Evolutionary conservation across 2,113 vertebrate genomes (phyloP).

Genomic region (Oncorhynchus mykiss): DNA sequence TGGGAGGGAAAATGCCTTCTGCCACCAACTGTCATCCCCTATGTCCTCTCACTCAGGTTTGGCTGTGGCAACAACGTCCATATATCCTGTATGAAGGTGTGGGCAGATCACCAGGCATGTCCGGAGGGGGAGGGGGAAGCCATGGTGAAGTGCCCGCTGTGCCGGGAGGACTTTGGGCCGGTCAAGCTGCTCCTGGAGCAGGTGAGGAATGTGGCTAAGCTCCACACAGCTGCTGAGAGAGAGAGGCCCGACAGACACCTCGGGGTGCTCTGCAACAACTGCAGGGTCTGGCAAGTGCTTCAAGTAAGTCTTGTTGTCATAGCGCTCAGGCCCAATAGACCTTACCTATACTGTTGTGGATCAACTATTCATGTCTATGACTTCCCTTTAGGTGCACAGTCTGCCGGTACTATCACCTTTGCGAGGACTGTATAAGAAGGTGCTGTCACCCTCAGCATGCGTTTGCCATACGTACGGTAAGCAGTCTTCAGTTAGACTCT

Average conservation of each 20-base stretch:
- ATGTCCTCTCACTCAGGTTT: constrained; percentile 54
- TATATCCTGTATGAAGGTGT: constrained; percentile 75
- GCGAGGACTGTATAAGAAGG: constrained; percentile 64
- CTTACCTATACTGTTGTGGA: no score
- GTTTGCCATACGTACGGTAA: constrained; percentile 69
- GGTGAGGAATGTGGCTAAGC: constrained; percentile 66
- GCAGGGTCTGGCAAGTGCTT: constrained; percentile 61
- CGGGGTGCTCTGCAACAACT: constrained; percentile 69
- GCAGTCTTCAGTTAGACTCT: background rate
- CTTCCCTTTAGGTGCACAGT: constrained; percentile 59
- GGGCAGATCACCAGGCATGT: constrained; percentile 62
- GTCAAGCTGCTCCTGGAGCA: constrained; percentile 64
- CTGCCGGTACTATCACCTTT: constrained; percentile 70
- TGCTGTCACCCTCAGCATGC: constrained; percentile 53
- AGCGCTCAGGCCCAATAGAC: rapidly evolving
- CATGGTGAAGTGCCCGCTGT: constrained; percentile 72
- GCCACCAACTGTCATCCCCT: background rate
- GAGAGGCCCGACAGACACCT: constrained; percentile 70
- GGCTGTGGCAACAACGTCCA: constrained; percentile 75
- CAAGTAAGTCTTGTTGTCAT: constrained; percentile 64
- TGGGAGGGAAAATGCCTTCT: background rate
- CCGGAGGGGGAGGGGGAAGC: constrained; percentile 18
- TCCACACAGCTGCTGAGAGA: constrained; percentile 65
- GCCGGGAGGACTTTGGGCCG: constrained; percentile 66
- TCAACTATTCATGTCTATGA: background rate